phyloP scores from a whole-genome alignment of 2,797 vertebrate genomes.

The Pseudomugil gertrudae region DNA sequence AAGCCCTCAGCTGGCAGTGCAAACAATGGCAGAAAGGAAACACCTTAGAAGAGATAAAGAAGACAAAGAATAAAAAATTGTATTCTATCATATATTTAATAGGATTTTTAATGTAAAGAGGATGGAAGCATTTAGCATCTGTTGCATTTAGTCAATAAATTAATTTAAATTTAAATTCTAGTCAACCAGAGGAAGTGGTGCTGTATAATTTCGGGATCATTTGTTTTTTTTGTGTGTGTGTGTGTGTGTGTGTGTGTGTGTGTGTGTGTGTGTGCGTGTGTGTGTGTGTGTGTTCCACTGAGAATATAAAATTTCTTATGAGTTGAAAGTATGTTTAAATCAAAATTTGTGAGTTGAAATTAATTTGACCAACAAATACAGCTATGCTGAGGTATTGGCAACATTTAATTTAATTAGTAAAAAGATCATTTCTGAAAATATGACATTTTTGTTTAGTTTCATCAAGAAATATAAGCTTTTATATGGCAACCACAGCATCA shows the following conservation, averaged over 20 bases:
- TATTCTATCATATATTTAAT: slow-evolving; percentile 57
- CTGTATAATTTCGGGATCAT: slow-evolving; percentile 5
- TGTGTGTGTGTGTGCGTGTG: too few species aligned
- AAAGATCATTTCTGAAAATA: not conserved
- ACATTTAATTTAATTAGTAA: not conserved
- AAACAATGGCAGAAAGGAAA: slow-evolving; percentile 69
- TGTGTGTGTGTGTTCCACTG: too few species aligned
- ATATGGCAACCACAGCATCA: not conserved
- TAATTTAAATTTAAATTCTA: slow-evolving; percentile 27
- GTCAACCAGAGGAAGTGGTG: slow-evolving; percentile 2
- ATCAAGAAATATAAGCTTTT: not conserved
- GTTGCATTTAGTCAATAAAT: slow-evolving; percentile 25
- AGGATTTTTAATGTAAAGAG: slow-evolving; percentile 48
- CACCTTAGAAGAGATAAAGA: slow-evolving; percentile 50
- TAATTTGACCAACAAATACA: not conserved
- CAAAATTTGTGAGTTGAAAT: not conserved
- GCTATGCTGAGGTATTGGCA: not conserved
- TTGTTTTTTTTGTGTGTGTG: not conserved
- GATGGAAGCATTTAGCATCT: slow-evolving; percentile 26
- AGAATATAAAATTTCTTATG: not conserved
- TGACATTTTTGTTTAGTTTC: not conserved
- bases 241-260: too few species aligned
- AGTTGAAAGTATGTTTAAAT: not conserved
- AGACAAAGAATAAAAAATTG: slow-evolving; percentile 41
- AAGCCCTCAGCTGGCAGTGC: slow-evolving; percentile 59